phyloP scores from a whole-genome alignment of 64 coral and sea anemone species.

The Montipora sp. region DNA sequence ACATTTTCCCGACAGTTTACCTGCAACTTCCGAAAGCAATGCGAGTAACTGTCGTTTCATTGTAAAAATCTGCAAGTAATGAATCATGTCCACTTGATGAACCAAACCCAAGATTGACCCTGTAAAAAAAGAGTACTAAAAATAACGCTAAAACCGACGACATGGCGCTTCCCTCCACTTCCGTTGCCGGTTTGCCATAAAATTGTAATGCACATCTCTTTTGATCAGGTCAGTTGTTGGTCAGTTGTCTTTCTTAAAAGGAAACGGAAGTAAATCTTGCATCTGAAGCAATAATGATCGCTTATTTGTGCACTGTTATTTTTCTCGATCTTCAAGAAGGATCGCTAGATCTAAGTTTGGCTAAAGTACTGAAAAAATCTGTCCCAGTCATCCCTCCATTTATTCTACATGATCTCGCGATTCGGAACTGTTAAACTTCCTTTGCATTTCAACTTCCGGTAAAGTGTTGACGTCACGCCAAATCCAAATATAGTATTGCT shows the following conservation, averaged over 20 bases:
- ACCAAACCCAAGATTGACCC: background rate
- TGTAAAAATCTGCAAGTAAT: slow-evolving; percentile 61
- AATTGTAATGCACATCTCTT: background rate
- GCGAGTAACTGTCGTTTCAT: slow-evolving; percentile 66
- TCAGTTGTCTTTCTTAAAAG: slow-evolving; percentile 18
- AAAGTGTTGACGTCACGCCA: slow-evolving; percentile 75
- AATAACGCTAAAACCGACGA: background rate
- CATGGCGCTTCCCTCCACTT: background rate
- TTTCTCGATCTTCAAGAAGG: background rate
- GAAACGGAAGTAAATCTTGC: background rate
- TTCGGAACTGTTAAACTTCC: background rate
- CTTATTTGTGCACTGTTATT: too few relatives aligned
- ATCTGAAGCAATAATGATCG: too few relatives aligned
- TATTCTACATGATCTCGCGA: too few relatives aligned
- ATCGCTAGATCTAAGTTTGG: background rate
- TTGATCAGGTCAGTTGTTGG: background rate
- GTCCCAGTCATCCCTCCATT: too few relatives aligned
- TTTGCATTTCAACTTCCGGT: slow-evolving; percentile 14
- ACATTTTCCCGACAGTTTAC: slow-evolving; percentile 12
- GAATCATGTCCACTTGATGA: background rate
- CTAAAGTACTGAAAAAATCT: background rate
- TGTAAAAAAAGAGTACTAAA: slow-evolving; percentile 6
- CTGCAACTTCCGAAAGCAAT: slow-evolving; percentile 85
- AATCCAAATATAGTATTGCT: slow-evolving; percentile 76
- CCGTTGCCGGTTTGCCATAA: too few relatives aligned